These are phyloP conservation scores for Cepaea hortensis DNA, from an alignment of 2,888 invertebrate species.

Conservation along the genomic window DNA sequence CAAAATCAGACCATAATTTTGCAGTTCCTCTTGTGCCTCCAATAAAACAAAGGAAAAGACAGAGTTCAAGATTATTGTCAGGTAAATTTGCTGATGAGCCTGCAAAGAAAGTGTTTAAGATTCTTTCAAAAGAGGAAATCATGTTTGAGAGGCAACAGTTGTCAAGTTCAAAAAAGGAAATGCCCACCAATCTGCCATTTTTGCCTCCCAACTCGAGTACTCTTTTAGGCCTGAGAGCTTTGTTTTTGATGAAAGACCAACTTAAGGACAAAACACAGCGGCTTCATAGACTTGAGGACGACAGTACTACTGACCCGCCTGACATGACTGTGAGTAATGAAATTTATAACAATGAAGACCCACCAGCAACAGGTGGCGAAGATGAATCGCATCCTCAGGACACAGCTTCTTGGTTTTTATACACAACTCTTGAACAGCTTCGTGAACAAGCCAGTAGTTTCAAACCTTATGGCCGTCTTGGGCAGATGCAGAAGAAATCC, in stretches of 20 bases:
- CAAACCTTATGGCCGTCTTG: neutral
- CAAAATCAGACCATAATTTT: neutral
- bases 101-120: neutral
- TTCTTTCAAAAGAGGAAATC: conserved; percentile 5
- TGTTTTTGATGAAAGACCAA: conserved; percentile 50
- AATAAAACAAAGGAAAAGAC: conserved; percentile 9
- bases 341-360: neutral
- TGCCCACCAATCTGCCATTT: conserved; percentile 7
- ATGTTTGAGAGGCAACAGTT: conserved; percentile 25
- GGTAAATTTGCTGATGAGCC: neutral
- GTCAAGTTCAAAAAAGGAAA: neutral
- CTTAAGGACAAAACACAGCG: conserved; percentile 47
- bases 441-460: conserved; percentile 12
- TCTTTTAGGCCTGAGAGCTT: conserved; percentile 3
- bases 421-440: conserved; percentile 8
- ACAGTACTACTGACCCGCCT: neutral
- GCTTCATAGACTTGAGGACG: conserved; percentile 3
- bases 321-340: neutral
- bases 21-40: neutral
- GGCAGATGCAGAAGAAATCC: too few relatives aligned
- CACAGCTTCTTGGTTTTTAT: conserved; percentile 21
- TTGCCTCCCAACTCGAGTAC: conserved; percentile 39
- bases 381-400: neutral
- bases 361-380: neutral
- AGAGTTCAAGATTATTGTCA: neutral